Evolutionary conservation across 2,888 invertebrate species (phyloP), one percentile per base, ranked within the genome.

Genomic region (Altica lythri): DNA sequence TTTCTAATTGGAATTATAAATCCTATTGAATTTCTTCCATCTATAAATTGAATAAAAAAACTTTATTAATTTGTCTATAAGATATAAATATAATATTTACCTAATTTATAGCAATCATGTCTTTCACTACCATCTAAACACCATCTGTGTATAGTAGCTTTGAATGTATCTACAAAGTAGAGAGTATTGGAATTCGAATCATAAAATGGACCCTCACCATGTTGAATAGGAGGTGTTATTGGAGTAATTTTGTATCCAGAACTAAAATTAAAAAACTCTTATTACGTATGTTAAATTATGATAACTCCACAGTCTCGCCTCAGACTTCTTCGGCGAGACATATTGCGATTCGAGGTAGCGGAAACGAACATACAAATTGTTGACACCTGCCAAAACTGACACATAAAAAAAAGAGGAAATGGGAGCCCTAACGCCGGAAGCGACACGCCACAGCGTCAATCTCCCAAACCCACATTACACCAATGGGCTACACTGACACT

Each of bases 121-220:
- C 57, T 54, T 9, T 55, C 9, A 9, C 8, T 10, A 4, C 57
- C 55, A 16, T 50, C 30, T 1, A 55, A 52, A 29, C 61, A 40
- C 60, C 62, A 69, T 53, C 57, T 57, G 10, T 55, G 53, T 4
- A 80, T 69, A 13, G 72, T 74, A 6, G 76, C 71, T 1, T 65
- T 64, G 17, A 68, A 64, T 30, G 81, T 79, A 55, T 82, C 81
- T 1, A 81, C 80, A 51, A 73, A 81, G 47, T 78, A 80, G 1
- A 82, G 70, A n/a, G 72, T 72, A 30, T 76, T 68, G 12, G 71
- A 68, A 9, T 60, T 56, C 0, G 62, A 51, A 38, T 79, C 75
- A 81, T 81, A 83, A 57, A 79, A 77, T 10, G 81, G 81, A 4
- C 79, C 81, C 71, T 82, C 81, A 0, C 70, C 73, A 45, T 81